A percentile compares a stretch with the other conserved stretches of the same genome.
Conservation (phyloP, 1,140 invertebrate genomes). For the Bombus fervidus region DNA sequence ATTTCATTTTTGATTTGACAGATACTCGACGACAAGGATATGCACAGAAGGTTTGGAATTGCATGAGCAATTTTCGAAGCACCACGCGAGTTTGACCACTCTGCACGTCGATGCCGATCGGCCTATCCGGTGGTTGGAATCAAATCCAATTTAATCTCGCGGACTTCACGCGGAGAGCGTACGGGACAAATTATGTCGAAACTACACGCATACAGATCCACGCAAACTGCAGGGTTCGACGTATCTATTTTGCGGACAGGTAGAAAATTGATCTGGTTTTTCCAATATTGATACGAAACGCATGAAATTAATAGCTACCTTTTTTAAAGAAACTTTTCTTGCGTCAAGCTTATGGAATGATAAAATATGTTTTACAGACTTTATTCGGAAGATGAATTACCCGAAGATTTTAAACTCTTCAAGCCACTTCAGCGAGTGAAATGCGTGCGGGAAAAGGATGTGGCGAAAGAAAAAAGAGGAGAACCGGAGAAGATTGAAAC, state of each 20-base stretch:
- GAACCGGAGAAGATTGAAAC: not conserved
- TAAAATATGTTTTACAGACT: constrained; percentile 76
- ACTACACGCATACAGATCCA: constrained; percentile 95
- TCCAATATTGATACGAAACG: no score
- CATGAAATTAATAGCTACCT: no score
- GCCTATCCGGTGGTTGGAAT: constrained; percentile 96
- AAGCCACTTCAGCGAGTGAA: constrained; percentile 69
- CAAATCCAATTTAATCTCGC: constrained; percentile 94
- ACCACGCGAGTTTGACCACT: constrained; percentile 95
- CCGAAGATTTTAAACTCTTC: constrained; percentile 90
- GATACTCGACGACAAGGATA: constrained; percentile 94
- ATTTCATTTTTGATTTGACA: constrained; percentile 70
- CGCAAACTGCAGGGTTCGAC: constrained; percentile 94
- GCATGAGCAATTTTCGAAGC: constrained; percentile 97
- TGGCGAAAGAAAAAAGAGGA: constrained; percentile 4
- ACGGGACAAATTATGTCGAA: constrained; percentile 96
- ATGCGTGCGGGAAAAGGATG: constrained; percentile 47
- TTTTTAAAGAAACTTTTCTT: no score
- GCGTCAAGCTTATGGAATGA: no score
- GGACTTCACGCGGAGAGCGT: constrained; percentile 96
- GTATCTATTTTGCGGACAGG: constrained; percentile 96
- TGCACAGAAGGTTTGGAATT: constrained; percentile 90
- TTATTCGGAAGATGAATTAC: constrained; percentile 94
- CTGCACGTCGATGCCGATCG: constrained; percentile 96
- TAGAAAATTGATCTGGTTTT: constrained; percentile 23